Evolutionary conservation across 35 echinoderm and acorn worm genomes (phyloP).

Genomic region (Strongylocentrotus purpuratus): DNA sequence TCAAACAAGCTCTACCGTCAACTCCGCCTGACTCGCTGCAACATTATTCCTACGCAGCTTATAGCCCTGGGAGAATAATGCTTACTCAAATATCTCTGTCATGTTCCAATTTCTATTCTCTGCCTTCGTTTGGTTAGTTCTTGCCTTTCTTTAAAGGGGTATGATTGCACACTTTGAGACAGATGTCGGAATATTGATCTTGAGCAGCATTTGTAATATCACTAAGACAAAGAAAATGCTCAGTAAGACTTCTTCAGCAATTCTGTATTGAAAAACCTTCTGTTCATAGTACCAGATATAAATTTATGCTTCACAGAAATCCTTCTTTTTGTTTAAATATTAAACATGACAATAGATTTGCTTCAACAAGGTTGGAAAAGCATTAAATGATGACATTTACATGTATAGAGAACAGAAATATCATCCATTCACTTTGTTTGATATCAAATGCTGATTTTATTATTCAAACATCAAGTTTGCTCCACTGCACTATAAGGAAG

Average conservation of each 20-base stretch:
- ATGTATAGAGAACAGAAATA: not conserved
- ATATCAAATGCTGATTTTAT: not conserved
- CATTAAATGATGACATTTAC: too few relatives aligned
- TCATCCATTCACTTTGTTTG: not conserved
- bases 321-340: too few relatives aligned
- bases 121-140: not conserved
- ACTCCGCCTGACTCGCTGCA: not conserved
- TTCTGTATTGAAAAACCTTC: too few relatives aligned
- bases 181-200: not conserved
- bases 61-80: not conserved
- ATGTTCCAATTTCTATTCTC: conserved; percentile 17
- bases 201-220: not conserved
- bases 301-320: too few relatives aligned
- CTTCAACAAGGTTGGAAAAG: too few relatives aligned
- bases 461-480: not conserved
- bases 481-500: not conserved
- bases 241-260: too few relatives aligned
- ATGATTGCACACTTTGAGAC: not conserved
- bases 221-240: not conserved
- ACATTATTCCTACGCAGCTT: not conserved
- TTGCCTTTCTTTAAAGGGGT: not conserved
- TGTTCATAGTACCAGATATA: too few relatives aligned
- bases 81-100: conserved; percentile 8
- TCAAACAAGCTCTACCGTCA: not conserved
- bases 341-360: too few relatives aligned